Base-by-base conservation (phyloP, 2,888 invertebrate species). In the Leptopterna dolabrata region DNA sequence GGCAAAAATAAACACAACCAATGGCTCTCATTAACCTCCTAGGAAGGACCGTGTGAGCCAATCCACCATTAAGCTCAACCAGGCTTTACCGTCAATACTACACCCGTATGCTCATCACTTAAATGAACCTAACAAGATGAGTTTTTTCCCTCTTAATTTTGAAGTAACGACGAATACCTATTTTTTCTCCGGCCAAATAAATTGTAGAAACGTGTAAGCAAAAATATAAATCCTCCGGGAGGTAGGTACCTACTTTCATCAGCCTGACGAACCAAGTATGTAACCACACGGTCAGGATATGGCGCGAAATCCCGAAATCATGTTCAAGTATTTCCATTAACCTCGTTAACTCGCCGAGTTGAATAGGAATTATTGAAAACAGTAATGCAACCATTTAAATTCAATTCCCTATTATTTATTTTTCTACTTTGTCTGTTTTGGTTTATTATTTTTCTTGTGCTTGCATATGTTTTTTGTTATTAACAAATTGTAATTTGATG, bases 1-100 rank as follows among this genome's bases (percentile, higher is more conserved):
- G 70, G 80, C 80, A 87, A 78, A 73, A 87, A 87, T 87, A 87
- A 87, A 87, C 86, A 87, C 86, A 55, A 47, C 86, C 45, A 78
- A 80, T 87, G 80, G 63, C 70, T 78, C 86, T 87, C 86, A 87
- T 87, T 87, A 87, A 87, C 78, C 86, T 80, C 47, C 76, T 6
- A 24, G 45, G 36, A 63, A 70, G 71, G 45, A 78, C 63, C 76
- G 86, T 86, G 78, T 86, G 86, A 78, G 76, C 83, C 71, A 30
- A 85, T 47, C 73, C 85, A 27, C 81, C 85, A 47, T 43, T 83
- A 78, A 19, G 24, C 27, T 9, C 41, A 16, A 27, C 19, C 76
- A 47, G 30, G 16, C 71, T 45, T 85, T 29, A 85, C 73, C 63
- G 51, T 51, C 63, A 63, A 63, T 63, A 63, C 51, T 51, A 63